Evolutionary conservation across 1,140 invertebrate genomes (phyloP).

Genomic region (Ceratosolen solmsi): DNA sequence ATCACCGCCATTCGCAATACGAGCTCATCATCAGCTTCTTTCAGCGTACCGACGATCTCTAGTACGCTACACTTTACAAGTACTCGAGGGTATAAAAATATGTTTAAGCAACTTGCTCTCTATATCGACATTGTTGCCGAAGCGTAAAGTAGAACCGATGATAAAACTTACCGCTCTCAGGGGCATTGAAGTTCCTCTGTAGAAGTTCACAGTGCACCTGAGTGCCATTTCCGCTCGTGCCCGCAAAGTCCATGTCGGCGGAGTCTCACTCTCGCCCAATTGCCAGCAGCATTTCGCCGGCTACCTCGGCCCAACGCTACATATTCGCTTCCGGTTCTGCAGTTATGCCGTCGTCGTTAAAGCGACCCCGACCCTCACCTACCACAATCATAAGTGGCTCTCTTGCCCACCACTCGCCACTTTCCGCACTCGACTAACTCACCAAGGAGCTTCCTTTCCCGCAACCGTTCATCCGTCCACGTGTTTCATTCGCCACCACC

Average conservation of each 20-base stretch:
- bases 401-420: background rate
- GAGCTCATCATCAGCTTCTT: too few species aligned
- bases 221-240: slow-evolving; percentile 59
- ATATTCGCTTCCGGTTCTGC: background rate
- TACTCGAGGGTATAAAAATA: too few species aligned
- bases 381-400: background rate
- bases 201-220: slow-evolving; percentile 59
- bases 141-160: too few species aligned
- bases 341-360: background rate
- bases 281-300: slow-evolving; percentile 18
- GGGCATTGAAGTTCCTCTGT: slow-evolving; percentile 60
- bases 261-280: background rate
- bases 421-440: background rate
- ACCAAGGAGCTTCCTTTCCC: background rate
- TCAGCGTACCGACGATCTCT: too few species aligned
- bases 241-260: slow-evolving; percentile 57
- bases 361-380: background rate
- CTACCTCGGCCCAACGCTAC: background rate
- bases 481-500: background rate
- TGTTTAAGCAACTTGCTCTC: too few species aligned
- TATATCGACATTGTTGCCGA: too few species aligned
- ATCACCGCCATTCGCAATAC: too few species aligned
- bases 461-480: background rate
- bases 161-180: slow-evolving; percentile 60
- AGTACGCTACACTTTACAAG: too few species aligned